phyloP scores from a whole-genome alignment of 2,888 invertebrate genomes.

The Aproaerema taeniolella region DNA sequence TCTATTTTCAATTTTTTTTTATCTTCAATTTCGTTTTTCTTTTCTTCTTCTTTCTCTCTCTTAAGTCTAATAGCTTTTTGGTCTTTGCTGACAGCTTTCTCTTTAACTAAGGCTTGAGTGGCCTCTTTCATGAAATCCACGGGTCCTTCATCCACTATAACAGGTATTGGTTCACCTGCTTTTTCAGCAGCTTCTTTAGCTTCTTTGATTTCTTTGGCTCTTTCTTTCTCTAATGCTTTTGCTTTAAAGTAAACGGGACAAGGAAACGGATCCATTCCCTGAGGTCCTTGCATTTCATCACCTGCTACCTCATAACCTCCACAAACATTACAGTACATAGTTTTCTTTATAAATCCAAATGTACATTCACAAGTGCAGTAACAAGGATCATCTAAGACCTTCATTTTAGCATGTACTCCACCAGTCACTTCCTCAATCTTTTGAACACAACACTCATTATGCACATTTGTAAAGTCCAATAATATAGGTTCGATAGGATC shows the following conservation, averaged over 20 bases:
- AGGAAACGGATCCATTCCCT: slow-evolving; percentile 39
- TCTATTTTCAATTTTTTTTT: slow-evolving; percentile 47
- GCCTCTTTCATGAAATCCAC: too few relatives aligned
- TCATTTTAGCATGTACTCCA: slow-evolving; percentile 40
- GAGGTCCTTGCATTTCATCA: slow-evolving; percentile 36
- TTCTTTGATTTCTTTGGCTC: neutral
- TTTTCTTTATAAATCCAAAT: slow-evolving; percentile 55
- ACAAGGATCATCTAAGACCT: slow-evolving; percentile 43
- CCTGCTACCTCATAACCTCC: slow-evolving; percentile 56
- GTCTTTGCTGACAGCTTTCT: neutral
- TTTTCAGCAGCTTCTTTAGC: too few relatives aligned
- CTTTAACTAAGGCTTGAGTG: too few relatives aligned
- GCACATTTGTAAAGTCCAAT: slow-evolving; percentile 17
- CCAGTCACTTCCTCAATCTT: slow-evolving; percentile 44
- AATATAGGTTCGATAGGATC: slow-evolving; percentile 38
- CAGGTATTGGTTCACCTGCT: too few relatives aligned
- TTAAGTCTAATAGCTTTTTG: slow-evolving; percentile 1
- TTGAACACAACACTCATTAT: too few relatives aligned
- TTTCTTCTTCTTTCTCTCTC: too few relatives aligned
- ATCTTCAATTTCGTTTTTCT: slow-evolving; percentile 43
- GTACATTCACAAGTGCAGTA: slow-evolving; percentile 60
- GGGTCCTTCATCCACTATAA: too few relatives aligned
- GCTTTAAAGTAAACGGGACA: slow-evolving; percentile 61
- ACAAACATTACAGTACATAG: slow-evolving; percentile 58
- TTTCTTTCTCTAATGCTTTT: slow-evolving; percentile 22